These are phyloP conservation scores for Coranthus polyacanthus DNA, from an alignment of 2,797 vertebrate species.

Conservation along the genomic window DNA sequence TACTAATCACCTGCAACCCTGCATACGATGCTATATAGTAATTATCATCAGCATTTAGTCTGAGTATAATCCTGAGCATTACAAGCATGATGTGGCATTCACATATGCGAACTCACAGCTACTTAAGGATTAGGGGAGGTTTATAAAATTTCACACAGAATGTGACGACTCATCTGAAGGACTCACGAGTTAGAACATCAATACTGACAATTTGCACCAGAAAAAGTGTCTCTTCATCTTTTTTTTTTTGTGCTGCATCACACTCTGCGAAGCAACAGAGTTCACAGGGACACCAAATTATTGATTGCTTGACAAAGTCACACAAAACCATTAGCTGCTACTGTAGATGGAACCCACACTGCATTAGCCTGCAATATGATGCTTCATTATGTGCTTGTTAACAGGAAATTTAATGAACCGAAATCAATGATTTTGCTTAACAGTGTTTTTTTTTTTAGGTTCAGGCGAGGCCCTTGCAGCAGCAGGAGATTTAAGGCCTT, in stretches of 20 bases:
- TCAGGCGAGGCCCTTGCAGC: conserved; percentile 29
- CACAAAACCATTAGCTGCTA: conserved; percentile 64
- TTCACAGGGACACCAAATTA: conserved; percentile 75
- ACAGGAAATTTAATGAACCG: conserved; percentile 66
- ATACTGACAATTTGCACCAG: conserved; percentile 44
- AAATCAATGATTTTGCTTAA: conserved; percentile 61
- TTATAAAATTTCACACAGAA: conserved; percentile 43
- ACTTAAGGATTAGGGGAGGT: conserved; percentile 49
- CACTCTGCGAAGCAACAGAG: conserved; percentile 52
- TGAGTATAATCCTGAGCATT: conserved; percentile 52
- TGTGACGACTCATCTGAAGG: conserved; percentile 44
- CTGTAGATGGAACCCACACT: conserved; percentile 49
- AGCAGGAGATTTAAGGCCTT: conserved; percentile 36
- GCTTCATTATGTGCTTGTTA: conserved; percentile 67
- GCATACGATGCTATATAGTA: conserved; percentile 5
- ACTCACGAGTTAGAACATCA: conserved; percentile 27
- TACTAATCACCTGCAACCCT: conserved; percentile 22
- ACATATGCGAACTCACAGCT: conserved; percentile 20
- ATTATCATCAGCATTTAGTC: conserved; percentile 50
- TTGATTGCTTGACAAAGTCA: conserved; percentile 70
- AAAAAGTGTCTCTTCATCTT: conserved; percentile 48
- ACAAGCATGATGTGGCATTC: conserved; percentile 45
- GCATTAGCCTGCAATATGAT: conserved; percentile 54
- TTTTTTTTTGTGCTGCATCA: conserved; percentile 38
- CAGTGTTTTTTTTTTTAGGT: conserved; percentile 19